Base-by-base conservation (phyloP, 2,888 invertebrate species). In the Dasypolia templi region DNA sequence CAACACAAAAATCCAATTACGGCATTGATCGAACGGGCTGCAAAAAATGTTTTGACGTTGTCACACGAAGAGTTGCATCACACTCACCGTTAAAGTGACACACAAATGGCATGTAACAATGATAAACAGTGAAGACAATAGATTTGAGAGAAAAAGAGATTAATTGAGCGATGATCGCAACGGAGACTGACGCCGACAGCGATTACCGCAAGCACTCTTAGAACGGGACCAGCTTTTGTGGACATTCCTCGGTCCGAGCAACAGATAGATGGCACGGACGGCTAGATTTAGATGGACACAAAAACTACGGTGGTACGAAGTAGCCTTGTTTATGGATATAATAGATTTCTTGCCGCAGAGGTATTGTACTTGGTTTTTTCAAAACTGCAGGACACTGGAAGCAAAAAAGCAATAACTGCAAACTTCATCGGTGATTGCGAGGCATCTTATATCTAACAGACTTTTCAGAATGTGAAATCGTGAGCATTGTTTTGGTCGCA, bases 161-260 rank as follows among this genome's bases (percentile, higher is more conserved):
- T 91, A 92, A 92, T 91, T 90, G 90, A 91, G 89, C 86, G 73
- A 61, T 80, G 81, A 82, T 84, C 87, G 85, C 87, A 86, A 87
- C 88, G 85, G 86, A 88, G 89, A 90, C 87, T 87, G 89, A 90
- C 90, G 89, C 86, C 85, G 89, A 87, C 89, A 87, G 79, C 89
- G 91, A 92, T 93, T 93, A 94, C 93, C 93, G 93, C 92, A 93
- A 94, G 89, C 88, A 89, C 90, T 90, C 88, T 91, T 90, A 90
- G 89, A 95, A 94, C 95, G 95, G 94, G 92, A 94, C 87, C 84
- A 87, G 87, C 89, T 89, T 93, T 93, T 93, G 92, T 92, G 90
- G 88, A 85, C 87, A 88, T 84, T 90, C 91, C 88, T 89, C 85
- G 73, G 79, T n/a, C 72, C 75, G 75, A 74, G 65, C 86, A 87